A percentile compares a stretch with the other conserved stretches of the same genome.
These are phyloP conservation scores for Eriosoma lanigerum DNA, from an alignment of 1,140 invertebrate genomes.

Conservation along the genomic window DNA sequence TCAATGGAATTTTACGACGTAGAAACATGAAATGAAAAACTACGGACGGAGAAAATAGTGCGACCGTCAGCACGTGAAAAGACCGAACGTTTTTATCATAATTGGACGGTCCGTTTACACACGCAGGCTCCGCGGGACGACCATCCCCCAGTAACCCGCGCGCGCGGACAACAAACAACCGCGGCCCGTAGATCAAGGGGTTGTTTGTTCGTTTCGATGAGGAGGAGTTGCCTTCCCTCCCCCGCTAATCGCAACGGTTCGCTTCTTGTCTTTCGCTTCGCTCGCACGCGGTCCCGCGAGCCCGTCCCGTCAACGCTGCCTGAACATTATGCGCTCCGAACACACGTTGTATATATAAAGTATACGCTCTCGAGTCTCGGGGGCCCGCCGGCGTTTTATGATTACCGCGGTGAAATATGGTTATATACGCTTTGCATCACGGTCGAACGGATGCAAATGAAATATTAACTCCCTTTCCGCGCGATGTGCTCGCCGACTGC, in stretches of 20 bases:
- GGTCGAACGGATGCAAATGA: constrained; percentile 43
- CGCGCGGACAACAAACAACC: neutral
- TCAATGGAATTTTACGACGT: no score
- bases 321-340: neutral
- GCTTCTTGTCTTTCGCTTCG: constrained; percentile 43
- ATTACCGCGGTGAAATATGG: constrained; percentile 29
- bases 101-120: constrained; percentile 22
- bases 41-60: no score
- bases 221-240: no score
- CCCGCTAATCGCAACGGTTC: neutral
- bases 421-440: neutral
- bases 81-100: constrained; percentile 23
- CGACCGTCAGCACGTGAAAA: neutral
- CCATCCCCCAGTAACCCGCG: no score
- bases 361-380: constrained; percentile 2
- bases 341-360: neutral
- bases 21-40: no score
- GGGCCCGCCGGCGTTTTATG: constrained; percentile 39
- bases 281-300: neutral
- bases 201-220: neutral
- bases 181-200: neutral
- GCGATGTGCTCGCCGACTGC: no score
- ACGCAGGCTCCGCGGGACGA: neutral
- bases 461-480: constrained; percentile 20
- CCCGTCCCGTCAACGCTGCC: neutral